A percentile compares a stretch with the other conserved stretches of the same genome.
phyloP scores from a whole-genome alignment of 1,140 invertebrate genomes.

The Teleopsis dalmanni region DNA sequence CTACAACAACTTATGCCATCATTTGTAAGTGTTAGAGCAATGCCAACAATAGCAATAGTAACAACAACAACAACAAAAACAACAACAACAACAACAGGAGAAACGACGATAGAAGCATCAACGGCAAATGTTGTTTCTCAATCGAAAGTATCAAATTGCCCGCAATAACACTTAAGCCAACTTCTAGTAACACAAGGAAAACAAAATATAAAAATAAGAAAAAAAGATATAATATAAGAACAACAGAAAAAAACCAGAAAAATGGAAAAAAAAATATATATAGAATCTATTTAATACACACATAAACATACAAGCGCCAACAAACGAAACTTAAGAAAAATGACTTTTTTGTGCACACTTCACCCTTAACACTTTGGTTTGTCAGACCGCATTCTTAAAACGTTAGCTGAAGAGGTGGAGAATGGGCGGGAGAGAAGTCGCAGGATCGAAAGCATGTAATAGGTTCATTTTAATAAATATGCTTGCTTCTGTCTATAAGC shows the following conservation, averaged over 20 bases:
- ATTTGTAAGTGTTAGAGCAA: too few species aligned
- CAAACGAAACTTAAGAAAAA: too few species aligned
- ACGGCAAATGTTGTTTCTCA: conserved; percentile 35
- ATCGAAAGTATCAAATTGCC: conserved; percentile 44
- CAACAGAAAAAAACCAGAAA: background rate
- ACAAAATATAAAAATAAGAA: background rate
- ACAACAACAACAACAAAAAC: too few species aligned
- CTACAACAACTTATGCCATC: too few species aligned
- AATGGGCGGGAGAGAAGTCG: too few species aligned
- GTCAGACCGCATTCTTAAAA: background rate
- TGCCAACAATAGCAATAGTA: too few species aligned
- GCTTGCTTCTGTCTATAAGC: too few species aligned
- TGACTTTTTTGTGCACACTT: too few species aligned
- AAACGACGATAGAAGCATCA: background rate
- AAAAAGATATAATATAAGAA: background rate
- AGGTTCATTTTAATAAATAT: too few species aligned
- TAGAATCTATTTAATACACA: background rate
- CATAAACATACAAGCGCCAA: background rate
- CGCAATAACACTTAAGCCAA: conserved; percentile 43
- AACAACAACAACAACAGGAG: too few species aligned
- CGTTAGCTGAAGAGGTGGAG: too few species aligned
- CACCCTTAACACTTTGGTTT: background rate
- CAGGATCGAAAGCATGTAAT: too few species aligned
- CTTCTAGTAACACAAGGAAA: background rate
- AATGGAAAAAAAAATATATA: background rate